Percentiles rank a stretch among this genome's conserved stretches.
Conservation (phyloP, 2,888 invertebrate species). For the Anticlea derivata region DNA sequence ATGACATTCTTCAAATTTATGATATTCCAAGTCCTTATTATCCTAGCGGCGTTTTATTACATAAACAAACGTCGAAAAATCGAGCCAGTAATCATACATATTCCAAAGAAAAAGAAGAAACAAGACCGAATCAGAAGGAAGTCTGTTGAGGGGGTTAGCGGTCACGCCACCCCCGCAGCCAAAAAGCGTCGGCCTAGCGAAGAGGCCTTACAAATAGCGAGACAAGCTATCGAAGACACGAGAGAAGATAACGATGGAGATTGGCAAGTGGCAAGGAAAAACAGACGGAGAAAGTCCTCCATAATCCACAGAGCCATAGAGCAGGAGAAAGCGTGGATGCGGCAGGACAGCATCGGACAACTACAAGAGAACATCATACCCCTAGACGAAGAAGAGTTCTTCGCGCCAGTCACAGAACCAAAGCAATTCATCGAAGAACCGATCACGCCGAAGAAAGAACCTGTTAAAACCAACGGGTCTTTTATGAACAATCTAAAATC, state of each 20-base stretch:
- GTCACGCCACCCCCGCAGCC: slow-evolving; percentile 78
- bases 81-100: slow-evolving; percentile 55
- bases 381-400: slow-evolving; percentile 83
- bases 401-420: slow-evolving; percentile 75
- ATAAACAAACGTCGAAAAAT: slow-evolving; percentile 72
- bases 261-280: slow-evolving; percentile 76
- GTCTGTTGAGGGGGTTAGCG: slow-evolving; percentile 86
- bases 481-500: slow-evolving; percentile 74
- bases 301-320: slow-evolving; percentile 69
- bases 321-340: slow-evolving; percentile 61
- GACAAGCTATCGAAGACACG: slow-evolving; percentile 83
- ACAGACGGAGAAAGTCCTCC: slow-evolving; percentile 76
- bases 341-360: slow-evolving; percentile 65
- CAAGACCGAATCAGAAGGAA: slow-evolving; percentile 81
- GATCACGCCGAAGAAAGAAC: slow-evolving; percentile 54
- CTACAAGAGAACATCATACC: slow-evolving; percentile 79
- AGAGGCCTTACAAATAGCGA: slow-evolving; percentile 85
- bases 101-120: slow-evolving; percentile 64
- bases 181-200: slow-evolving; percentile 89
- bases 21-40: slow-evolving; percentile 75
- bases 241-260: slow-evolving; percentile 76
- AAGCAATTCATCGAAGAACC: slow-evolving; percentile 62
- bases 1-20: slow-evolving; percentile 83
- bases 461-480: slow-evolving; percentile 74
- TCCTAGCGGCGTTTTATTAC: slow-evolving; percentile 78